These are phyloP conservation scores for Illadopsis cleaveri DNA, from an alignment of 2,113 vertebrate genomes.

Conservation along the genomic window DNA sequence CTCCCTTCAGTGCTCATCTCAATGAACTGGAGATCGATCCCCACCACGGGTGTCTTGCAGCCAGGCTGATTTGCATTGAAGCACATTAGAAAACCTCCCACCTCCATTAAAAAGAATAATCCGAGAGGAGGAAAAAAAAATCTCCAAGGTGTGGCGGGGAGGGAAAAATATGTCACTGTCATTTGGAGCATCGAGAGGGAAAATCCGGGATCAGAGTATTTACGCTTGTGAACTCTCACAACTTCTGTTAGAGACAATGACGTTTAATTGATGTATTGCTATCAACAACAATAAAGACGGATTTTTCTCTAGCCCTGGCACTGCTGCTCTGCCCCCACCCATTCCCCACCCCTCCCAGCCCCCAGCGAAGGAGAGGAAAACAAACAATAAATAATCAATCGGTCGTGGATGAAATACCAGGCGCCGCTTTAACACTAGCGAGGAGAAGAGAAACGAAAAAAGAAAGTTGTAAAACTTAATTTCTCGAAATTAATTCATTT, in stretches of 20 bases:
- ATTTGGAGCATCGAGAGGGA: background rate
- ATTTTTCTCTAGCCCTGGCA: constrained; percentile 66
- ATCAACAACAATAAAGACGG: constrained; percentile 71
- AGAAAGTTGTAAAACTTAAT: constrained; percentile 70
- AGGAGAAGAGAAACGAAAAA: constrained; percentile 59
- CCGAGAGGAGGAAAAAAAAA: background rate
- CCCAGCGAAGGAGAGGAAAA: constrained; percentile 67
- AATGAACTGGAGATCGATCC: constrained; percentile 86
- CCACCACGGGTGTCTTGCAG: constrained; percentile 61
- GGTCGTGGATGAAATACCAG: constrained; percentile 14
- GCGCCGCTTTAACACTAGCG: background rate
- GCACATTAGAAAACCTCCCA: constrained; percentile 28
- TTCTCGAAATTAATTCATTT: constrained; percentile 22
- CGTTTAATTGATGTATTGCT: constrained; percentile 74
- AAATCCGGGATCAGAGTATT: background rate
- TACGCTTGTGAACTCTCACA: constrained; percentile 59
- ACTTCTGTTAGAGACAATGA: constrained; percentile 72
- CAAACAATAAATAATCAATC: constrained; percentile 74
- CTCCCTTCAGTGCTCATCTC: constrained; percentile 87
- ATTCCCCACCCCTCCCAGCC: constrained; percentile 48
- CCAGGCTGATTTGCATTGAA: constrained; percentile 49
- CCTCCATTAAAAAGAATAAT: constrained; percentile 45
- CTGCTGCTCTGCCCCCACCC: constrained; percentile 54
- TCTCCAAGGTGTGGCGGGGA: background rate
- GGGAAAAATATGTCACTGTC: constrained; percentile 46